Evolutionary conservation across 2,888 invertebrate genomes (phyloP), one percentile per base, ranked within the genome.

Genomic region (Melieria picta): DNA sequence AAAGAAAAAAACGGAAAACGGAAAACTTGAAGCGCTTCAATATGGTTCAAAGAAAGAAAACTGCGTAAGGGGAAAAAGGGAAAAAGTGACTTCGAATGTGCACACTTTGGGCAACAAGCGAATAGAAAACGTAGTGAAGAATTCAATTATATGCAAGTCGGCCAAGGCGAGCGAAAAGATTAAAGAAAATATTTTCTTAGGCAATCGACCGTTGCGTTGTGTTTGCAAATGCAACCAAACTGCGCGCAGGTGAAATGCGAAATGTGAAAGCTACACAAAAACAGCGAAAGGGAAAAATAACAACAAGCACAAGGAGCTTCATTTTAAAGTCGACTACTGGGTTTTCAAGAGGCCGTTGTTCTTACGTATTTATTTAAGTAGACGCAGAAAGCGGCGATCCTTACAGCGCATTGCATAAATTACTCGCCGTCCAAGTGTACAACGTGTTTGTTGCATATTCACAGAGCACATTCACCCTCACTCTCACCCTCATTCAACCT

Each of bases 121-220:
- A 47, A 30, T 13, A 42, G 13, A 43, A 10, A 58, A 48, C 13
- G 7, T 57, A 42, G 30, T 42, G 57, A 48, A 65, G 58, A 58
- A 65, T 48, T 48, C 66, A 58, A 66, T 66, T 58, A 58, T 9
- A 46, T 48, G 45, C 43, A 43, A 43, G 60, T 55, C 45, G 13
- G 5, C 43, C 4, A 10, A 55, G 42, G 48, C 11, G 30, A 10
- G 47, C 30, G 11, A 7, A n/a, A 57, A 68, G 48, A 69, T 69
- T 69, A 48, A 64, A 69, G 57, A 48, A 64, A 69, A 64, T 57
- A 69, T 69, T 69, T 69, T 56, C 57, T 57, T 50, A 64, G 56
- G 57, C 57, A 64, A 13, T 30, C 30, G 30, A 30, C 30, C 30
- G 30, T 30, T 30, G 30, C 30, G 30, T 30, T 30, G 30, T 30